Evolutionary conservation across 2,888 invertebrate species (phyloP), one percentile per base, ranked within the genome.

Genomic region (Cyaniris semiargus): DNA sequence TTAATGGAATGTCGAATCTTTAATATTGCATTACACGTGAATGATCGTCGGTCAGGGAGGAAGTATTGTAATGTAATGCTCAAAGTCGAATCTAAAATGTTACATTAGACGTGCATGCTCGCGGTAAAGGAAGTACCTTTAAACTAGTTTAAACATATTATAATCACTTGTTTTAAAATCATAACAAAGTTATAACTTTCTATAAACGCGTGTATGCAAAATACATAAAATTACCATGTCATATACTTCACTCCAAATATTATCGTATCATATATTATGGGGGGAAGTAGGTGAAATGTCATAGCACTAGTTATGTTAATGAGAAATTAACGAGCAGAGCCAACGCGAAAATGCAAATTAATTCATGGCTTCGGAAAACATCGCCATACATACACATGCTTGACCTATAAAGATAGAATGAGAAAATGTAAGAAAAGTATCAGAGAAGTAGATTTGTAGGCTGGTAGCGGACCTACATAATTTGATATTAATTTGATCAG

Each of bases 251-350:
- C 18, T 27, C 66, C 66, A 18, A 66, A 66, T 66, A 66, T 27
- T 15, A 23, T 58, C 21, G 58, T 44, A 34, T 71, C 34, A 71
- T 48, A 23, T 21, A 48, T 53, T 27, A 23, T 27, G 27, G 74
- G 48, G 27, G 74, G 48, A 48, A 53, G 74, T 74, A 27, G 74
- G 74, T 53, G 53, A 74, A 53, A 72, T 44, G 72, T 72, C 72
- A 72, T 23, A 53, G 23, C 31, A 48, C 74, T 74, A 53, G 74
- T 74, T 74, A 74, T 74, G 74, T 74, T 74, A 74, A 74, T 74
- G 74, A 23, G 27, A 53, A 53, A 74, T 44, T 72, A 72, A 72
- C 23, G 72, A 72, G 38, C 44, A 15, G 18, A 74, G 53, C 48
- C 48, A 74, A 53, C 74, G 21, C 53, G 53, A 48, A 53, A 74